Evolutionary conservation across 2,888 invertebrate genomes (phyloP).

Genomic region (Meghimatium bilineatum): DNA sequence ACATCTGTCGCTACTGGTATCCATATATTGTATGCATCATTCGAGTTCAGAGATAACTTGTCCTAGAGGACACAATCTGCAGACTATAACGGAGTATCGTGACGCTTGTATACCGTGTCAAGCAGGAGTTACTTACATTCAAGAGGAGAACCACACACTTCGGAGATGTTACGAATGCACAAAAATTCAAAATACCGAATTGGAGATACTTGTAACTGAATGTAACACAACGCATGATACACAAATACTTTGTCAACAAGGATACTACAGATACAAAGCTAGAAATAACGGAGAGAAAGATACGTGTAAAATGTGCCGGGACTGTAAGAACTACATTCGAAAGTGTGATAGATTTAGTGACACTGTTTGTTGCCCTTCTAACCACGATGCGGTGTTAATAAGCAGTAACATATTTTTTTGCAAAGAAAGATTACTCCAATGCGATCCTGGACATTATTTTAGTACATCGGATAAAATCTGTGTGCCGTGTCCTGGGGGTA

Average conservation of each 20-base stretch:
- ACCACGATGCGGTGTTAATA: not conserved
- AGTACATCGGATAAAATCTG: not conserved
- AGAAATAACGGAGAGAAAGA: not conserved
- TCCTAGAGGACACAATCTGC: not conserved
- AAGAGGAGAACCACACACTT: not conserved
- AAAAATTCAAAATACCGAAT: not conserved
- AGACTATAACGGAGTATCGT: not conserved
- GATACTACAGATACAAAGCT: constrained; percentile 17
- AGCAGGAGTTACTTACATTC: not conserved
- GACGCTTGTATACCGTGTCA: constrained; percentile 1
- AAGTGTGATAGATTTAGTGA: not conserved
- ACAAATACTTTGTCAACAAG: not conserved
- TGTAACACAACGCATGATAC: not conserved
- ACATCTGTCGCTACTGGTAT: not conserved
- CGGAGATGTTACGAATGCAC: not conserved
- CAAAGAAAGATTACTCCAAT: not conserved
- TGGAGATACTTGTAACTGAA: not conserved
- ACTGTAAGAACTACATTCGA: not conserved
- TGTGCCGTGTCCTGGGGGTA: not conserved
- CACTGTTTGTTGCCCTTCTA: not conserved
- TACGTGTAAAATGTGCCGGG: not conserved
- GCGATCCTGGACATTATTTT: not conserved
- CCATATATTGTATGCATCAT: not conserved
- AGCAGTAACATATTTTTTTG: not conserved
- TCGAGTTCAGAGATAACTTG: not conserved